Conservation (phyloP, 2,113 vertebrate species). For the Psittacula cyanocephala region DNA sequence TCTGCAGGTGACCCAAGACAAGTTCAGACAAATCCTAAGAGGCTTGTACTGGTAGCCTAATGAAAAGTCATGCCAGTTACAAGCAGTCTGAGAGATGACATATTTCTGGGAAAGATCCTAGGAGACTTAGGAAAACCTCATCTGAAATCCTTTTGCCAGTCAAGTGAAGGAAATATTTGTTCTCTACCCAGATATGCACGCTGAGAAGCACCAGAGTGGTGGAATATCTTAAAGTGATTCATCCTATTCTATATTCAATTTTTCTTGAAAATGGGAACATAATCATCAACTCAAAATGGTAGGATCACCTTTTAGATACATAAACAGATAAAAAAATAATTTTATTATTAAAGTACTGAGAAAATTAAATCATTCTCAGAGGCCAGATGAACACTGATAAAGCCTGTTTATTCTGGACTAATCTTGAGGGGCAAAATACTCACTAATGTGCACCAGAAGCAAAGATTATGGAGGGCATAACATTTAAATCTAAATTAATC, state of each 20-base stretch:
- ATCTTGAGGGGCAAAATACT: conserved; percentile 27
- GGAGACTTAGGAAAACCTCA: background rate
- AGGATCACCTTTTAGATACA: conserved; percentile 57
- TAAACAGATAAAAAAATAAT: conserved; percentile 33
- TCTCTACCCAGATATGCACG: background rate
- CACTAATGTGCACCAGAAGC: conserved; percentile 41
- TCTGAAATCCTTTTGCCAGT: background rate
- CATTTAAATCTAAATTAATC: conserved; percentile 63
- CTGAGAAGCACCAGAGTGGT: background rate
- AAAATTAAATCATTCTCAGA: conserved; percentile 53
- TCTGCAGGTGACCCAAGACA: background rate
- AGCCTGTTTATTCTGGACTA: background rate
- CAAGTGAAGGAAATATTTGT: background rate
- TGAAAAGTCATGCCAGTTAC: background rate
- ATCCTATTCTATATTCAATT: background rate
- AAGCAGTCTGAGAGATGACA: background rate
- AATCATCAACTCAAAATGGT: background rate
- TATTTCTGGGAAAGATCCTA: background rate
- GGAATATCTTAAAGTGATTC: background rate
- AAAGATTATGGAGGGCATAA: conserved; percentile 47
- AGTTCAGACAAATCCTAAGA: background rate
- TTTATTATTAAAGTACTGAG: conserved; percentile 47
- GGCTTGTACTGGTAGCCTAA: background rate
- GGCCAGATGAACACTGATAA: conserved; percentile 46
- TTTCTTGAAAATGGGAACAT: conserved; percentile 9